Evolutionary conservation across 1,140 invertebrate genomes (phyloP), one percentile per base, ranked within the genome.

Genomic region (Drosophila lowei): DNA sequence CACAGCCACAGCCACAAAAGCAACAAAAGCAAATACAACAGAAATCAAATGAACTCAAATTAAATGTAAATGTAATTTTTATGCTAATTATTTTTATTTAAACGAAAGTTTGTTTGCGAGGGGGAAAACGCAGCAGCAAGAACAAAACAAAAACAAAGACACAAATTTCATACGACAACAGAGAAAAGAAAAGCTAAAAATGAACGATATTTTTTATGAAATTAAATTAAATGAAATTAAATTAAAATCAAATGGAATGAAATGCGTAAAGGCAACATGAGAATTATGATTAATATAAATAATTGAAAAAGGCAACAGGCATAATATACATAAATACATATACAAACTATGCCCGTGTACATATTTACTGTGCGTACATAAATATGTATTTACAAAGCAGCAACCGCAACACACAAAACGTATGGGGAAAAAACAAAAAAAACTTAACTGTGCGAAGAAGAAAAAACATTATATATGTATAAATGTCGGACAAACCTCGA

Each of bases 31-130:
- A 74, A 71, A 70, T 79, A 86, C 58, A 81, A 89, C 72, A 85
- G 73, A 91, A 90, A 90, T 90, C 90, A 91, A 91, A 90, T 90
- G 89, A 90, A 90, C 89, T 90, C 85, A 90, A 90, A 90, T 90
- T 90, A 89, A 90, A 90, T 90, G 89, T 90, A 90, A 90, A 90
- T 90, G 81, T 84, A 76, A 90, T 90, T 90, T 90, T 89, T 90
- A 90, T 88, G 89, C 79, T 90, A 89, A 90, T 88, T 90, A 90
- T 90, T 90, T 81, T 90, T 71, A 90, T 90, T 89, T 90, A 90
- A 90, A 79, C 62, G 52, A 73, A 57, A 46, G 38, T 70, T 70
- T 68, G 25, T 70, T 49, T 42, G 66, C 63, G 30, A 60, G 66
- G 42, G 53, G 57, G 55, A 77, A 53, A 58, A 52, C 18, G 21